Percentiles rank a stretch among this genome's conserved stretches.
These are phyloP conservation scores for Rostratula benghalensis DNA, from an alignment of 2,113 vertebrate genomes.

Conservation along the genomic window DNA sequence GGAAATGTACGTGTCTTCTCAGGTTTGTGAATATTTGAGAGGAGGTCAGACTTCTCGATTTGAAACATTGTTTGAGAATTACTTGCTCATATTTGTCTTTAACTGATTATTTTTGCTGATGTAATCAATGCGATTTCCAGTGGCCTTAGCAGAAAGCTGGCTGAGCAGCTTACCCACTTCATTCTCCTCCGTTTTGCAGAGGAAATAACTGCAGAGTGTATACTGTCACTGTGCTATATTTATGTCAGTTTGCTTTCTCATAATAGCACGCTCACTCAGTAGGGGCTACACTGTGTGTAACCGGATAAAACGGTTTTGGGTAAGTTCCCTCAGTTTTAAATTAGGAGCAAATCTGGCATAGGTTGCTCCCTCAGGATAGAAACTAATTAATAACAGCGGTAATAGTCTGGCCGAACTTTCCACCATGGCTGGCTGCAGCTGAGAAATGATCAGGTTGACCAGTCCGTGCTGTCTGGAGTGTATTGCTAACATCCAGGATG, in stretches of 20 bases:
- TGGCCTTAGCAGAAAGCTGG: conserved; percentile 33
- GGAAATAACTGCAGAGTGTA: conserved; percentile 41
- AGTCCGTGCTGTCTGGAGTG: background rate
- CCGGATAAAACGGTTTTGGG: conserved; percentile 12
- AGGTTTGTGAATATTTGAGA: background rate
- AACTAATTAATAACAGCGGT: background rate
- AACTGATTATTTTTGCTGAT: conserved; percentile 24
- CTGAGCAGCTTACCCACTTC: conserved; percentile 18
- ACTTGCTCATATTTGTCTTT: background rate
- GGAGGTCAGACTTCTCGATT: background rate
- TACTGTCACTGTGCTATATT: conserved; percentile 49
- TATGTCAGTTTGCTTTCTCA: conserved; percentile 39
- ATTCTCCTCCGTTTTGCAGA: conserved; percentile 5
- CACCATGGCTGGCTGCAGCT: background rate
- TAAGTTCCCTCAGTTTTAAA: conserved; percentile 23
- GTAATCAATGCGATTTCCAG: conserved; percentile 8
- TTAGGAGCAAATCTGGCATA: conserved; percentile 4
- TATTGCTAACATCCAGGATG: accelerated
- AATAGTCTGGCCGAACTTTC: background rate
- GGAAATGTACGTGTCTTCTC: background rate
- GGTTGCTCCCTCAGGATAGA: conserved; percentile 9
- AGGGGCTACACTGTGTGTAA: conserved; percentile 1
- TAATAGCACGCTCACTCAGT: conserved; percentile 24
- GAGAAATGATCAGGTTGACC: background rate
- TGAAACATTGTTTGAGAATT: background rate